Conservation (phyloP, 2,113 vertebrate genomes). For the Callorhinus ursinus region DNA sequence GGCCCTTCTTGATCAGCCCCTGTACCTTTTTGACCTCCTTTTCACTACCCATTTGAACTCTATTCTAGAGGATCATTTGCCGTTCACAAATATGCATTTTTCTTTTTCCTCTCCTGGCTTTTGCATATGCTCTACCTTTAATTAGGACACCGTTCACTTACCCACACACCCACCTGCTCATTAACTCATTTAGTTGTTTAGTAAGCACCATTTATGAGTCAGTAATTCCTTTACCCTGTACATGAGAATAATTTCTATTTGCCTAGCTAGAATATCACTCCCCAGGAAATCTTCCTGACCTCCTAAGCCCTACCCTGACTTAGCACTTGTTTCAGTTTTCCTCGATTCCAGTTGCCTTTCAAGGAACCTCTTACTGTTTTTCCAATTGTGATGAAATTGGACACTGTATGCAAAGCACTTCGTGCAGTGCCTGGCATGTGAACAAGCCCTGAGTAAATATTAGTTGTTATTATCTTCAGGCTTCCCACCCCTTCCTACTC, state of each 20-base stretch:
- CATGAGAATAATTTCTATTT: constrained; percentile 21
- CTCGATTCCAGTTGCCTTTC: background rate
- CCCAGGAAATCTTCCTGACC: constrained; percentile 16
- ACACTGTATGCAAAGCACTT: background rate
- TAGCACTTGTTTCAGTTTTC: background rate
- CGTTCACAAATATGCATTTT: background rate
- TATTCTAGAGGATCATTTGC: background rate
- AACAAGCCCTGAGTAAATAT: background rate
- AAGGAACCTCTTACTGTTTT: background rate
- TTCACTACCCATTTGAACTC: constrained; percentile 1
- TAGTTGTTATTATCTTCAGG: background rate
- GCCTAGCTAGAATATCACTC: background rate
- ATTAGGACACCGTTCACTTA: background rate
- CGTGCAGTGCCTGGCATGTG: background rate
- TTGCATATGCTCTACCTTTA: background rate
- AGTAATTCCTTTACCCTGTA: background rate
- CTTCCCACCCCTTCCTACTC: background rate
- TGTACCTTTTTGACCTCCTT: background rate
- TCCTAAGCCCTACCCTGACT: background rate
- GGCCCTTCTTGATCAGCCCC: background rate
- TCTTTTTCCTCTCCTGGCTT: constrained; percentile 31
- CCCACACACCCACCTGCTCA: background rate
- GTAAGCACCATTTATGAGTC: background rate
- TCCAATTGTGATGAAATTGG: background rate
- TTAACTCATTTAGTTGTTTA: constrained; percentile 35